phyloP scores from a whole-genome alignment of 2,888 invertebrate genomes.

The Congeria kusceri region DNA sequence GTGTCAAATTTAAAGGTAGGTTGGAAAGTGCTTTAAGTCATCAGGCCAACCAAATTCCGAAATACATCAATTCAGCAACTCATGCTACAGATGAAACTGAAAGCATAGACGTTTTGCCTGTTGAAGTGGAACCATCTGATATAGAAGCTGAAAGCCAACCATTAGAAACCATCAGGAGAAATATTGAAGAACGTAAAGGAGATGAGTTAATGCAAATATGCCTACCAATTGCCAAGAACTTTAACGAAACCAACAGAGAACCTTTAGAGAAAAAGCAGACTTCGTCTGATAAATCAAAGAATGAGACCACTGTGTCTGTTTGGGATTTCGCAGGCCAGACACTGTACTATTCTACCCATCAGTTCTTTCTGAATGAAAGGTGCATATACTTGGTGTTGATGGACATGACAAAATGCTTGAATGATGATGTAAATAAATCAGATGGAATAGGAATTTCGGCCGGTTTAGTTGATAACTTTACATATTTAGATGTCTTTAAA shows the following conservation, averaged over 20 bases:
- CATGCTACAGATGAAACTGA: too few species aligned
- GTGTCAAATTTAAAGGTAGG: not conserved
- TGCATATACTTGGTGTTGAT: slow-evolving; percentile 53
- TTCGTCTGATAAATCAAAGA: not conserved
- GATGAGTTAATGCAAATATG: not conserved
- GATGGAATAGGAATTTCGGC: slow-evolving; percentile 1
- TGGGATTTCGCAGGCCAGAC: slow-evolving; percentile 57
- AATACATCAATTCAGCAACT: too few species aligned
- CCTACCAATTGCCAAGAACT: not conserved
- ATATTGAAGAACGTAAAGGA: not conserved
- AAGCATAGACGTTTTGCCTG: too few species aligned
- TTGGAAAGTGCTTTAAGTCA: not conserved
- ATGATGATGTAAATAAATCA: not conserved
- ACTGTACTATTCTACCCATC: slow-evolving; percentile 57
- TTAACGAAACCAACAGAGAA: not conserved
- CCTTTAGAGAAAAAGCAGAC: not conserved
- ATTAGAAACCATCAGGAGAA: not conserved
- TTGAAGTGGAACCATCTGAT: too few species aligned
- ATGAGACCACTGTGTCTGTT: slow-evolving; percentile 29
- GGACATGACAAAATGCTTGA: slow-evolving; percentile 34
- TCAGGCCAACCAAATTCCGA: not conserved
- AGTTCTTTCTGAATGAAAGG: slow-evolving; percentile 54
- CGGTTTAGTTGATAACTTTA: slow-evolving; percentile 22
- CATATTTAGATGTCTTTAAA: slow-evolving; percentile 52
- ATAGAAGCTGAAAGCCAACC: not conserved